phyloP scores from a whole-genome alignment of 2,113 vertebrate species.

The Phyllostomus hastatus region DNA sequence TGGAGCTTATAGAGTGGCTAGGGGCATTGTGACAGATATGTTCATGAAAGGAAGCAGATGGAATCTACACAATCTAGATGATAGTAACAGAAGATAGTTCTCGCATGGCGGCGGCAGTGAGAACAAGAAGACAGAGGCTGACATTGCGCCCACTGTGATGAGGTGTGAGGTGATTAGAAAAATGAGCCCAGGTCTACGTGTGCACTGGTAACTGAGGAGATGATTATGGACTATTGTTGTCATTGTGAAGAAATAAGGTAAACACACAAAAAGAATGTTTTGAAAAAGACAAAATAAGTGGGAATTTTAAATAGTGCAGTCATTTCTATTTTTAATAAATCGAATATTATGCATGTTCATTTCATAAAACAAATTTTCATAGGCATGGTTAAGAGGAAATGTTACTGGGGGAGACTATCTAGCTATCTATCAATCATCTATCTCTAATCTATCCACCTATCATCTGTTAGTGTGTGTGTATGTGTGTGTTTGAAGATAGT shows the following conservation, averaged over 20 bases:
- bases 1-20: not conserved
- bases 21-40: not conserved
- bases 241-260: not conserved
- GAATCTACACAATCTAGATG: not conserved
- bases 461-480: not conserved
- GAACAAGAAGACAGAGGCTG: not conserved
- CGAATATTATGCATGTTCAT: not conserved
- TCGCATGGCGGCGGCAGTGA: not conserved
- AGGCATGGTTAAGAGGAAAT: not conserved
- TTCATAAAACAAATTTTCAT: not conserved
- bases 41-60: not conserved
- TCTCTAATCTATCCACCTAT: not conserved
- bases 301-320: not conserved
- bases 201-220: not conserved
- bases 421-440: not conserved
- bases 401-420: not conserved
- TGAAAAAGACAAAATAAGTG: not conserved
- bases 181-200: accelerated
- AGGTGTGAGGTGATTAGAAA: too few relatives aligned
- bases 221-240: not conserved
- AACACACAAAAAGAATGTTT: not conserved
- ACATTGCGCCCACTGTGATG: not conserved
- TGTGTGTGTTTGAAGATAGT: not conserved
- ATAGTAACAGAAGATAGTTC: not conserved
- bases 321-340: not conserved